Evolutionary conservation across 2,888 invertebrate genomes (phyloP).

Genomic region (Megastigmus dorsalis): DNA sequence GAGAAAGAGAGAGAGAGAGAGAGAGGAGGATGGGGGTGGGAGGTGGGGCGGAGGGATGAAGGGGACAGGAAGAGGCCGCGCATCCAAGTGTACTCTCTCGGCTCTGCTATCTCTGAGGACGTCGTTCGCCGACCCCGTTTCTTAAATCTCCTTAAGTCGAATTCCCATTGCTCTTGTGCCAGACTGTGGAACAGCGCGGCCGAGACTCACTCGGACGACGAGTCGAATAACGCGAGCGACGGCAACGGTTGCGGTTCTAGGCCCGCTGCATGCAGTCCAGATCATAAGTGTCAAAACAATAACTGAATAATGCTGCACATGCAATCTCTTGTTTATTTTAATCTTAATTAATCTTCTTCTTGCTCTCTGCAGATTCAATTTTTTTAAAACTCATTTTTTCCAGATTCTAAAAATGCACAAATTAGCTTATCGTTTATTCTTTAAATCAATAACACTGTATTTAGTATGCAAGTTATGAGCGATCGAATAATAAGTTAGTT

Average conservation of each 20-base stretch:
- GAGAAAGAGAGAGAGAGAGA: conserved; percentile 49
- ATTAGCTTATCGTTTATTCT: too few species aligned
- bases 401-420: too few species aligned
- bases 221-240: not conserved
- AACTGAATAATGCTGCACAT: conserved; percentile 5
- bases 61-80: conserved; percentile 29
- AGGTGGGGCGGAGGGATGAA: conserved; percentile 29
- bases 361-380: too few species aligned
- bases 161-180: conserved; percentile 49
- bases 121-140: conserved; percentile 53
- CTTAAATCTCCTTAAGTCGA: conserved; percentile 52
- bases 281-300: conserved; percentile 41
- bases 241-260: conserved; percentile 17
- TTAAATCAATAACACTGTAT: too few species aligned
- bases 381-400: too few species aligned
- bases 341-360: too few species aligned
- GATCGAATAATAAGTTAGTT: too few species aligned
- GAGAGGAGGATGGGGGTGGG: conserved; percentile 52
- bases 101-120: conserved; percentile 50
- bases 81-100: conserved; percentile 43
- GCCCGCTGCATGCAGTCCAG: conserved; percentile 18
- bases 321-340: not conserved
- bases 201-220: conserved; percentile 14
- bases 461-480: too few species aligned
- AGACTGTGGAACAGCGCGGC: conserved; percentile 28